These are phyloP conservation scores for Sinocyclocheilus anshuiensis DNA, from an alignment of 2,113 vertebrate species.

Conservation along the genomic window DNA sequence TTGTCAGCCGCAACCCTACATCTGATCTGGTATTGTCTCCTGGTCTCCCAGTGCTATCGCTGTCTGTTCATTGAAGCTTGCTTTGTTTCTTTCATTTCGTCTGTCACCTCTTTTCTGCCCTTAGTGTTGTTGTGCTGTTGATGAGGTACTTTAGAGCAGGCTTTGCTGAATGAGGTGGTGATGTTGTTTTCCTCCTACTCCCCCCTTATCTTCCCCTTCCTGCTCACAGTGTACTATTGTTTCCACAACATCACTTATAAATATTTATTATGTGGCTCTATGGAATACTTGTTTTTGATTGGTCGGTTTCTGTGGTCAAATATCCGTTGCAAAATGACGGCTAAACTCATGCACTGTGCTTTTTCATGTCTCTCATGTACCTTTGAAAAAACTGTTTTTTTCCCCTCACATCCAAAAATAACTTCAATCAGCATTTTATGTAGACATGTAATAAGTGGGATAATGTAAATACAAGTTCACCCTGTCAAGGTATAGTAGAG, in stretches of 20 bases:
- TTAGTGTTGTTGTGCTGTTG: conserved; percentile 25
- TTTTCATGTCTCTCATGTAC: neutral
- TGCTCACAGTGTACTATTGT: conserved; percentile 20
- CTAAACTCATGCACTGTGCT: neutral
- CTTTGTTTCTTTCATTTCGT: conserved; percentile 27
- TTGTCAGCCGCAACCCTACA: conserved; percentile 10
- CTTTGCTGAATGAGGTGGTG: conserved; percentile 27
- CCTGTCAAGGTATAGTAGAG: neutral
- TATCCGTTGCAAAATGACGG: neutral
- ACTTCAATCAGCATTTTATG: neutral
- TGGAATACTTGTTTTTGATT: neutral
- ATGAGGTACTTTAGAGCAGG: conserved; percentile 14
- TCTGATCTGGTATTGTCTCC: conserved; percentile 18
- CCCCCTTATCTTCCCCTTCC: conserved; percentile 8
- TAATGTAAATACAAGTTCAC: neutral
- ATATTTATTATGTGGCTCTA: conserved; percentile 10
- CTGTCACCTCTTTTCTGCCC: conserved; percentile 19
- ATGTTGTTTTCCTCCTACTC: conserved; percentile 19
- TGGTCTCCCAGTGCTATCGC: conserved; percentile 3
- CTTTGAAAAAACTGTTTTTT: no score
- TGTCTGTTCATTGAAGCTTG: conserved; percentile 15
- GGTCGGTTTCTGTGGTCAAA: neutral
- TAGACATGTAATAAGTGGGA: neutral
- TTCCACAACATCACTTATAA: conserved; percentile 5
- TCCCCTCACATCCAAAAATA: neutral